Conservation (phyloP, 2,888 invertebrate species). For the Xestia rhomboidea region DNA sequence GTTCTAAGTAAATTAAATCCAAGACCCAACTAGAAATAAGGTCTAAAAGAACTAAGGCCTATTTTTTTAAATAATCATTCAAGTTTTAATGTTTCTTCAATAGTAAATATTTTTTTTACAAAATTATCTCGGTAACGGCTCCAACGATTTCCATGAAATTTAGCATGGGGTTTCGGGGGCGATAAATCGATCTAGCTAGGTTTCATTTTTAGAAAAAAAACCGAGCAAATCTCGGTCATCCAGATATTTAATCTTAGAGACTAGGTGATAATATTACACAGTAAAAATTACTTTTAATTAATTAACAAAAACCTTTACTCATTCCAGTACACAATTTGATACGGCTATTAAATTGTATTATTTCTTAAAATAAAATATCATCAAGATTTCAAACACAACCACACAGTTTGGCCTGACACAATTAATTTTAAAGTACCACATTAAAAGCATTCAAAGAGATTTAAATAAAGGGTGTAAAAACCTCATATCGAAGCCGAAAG, state of each 20-base stretch:
- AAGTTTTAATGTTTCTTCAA: not conserved
- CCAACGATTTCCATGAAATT: too few relatives aligned
- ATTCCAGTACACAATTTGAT: not conserved
- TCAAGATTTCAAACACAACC: not conserved
- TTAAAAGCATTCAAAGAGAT: slow-evolving; percentile 22
- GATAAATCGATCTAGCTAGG: too few relatives aligned
- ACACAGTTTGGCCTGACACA: not conserved
- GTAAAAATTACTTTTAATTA: not conserved
- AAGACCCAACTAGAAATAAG: too few relatives aligned
- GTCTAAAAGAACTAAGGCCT: too few relatives aligned
- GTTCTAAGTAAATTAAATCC: not conserved
- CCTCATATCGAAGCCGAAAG: too few relatives aligned
- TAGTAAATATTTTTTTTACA: not conserved
- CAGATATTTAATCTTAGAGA: too few relatives aligned
- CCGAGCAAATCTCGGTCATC: too few relatives aligned
- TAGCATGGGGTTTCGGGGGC: too few relatives aligned
- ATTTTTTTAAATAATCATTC: not conserved
- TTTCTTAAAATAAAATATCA: not conserved
- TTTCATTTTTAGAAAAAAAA: too few relatives aligned
- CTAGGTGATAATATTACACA: not conserved
- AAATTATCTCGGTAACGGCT: too few relatives aligned
- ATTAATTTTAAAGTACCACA: slow-evolving; percentile 34
- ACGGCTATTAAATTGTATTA: not conserved
- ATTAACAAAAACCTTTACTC: not conserved
- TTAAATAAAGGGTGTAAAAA: not conserved